Evolutionary conservation across 1,140 invertebrate species (phyloP).

Genomic region (Brachionus rotundiformis): DNA sequence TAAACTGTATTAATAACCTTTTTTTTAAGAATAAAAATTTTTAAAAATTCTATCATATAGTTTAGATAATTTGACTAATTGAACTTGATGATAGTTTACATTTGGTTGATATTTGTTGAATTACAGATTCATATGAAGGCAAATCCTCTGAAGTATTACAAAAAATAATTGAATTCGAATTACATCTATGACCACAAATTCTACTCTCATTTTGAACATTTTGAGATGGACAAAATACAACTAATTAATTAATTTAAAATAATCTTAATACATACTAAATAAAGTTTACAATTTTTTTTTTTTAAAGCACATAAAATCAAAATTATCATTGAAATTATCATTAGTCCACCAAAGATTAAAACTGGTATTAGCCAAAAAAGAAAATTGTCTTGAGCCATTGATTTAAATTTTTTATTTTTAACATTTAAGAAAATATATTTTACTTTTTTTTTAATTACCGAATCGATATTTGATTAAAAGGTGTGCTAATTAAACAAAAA

Average conservation of each 20-base stretch:
- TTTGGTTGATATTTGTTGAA: slow-evolving; percentile 62
- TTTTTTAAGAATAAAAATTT: background rate
- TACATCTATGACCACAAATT: background rate
- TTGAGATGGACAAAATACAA: background rate
- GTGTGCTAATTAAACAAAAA: background rate
- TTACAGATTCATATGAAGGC: background rate
- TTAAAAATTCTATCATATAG: too few relatives aligned
- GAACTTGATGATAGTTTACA: slow-evolving; percentile 24
- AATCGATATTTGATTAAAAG: background rate
- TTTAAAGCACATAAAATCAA: background rate
- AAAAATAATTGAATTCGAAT: background rate
- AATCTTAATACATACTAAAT: too few relatives aligned
- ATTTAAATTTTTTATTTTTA: background rate
- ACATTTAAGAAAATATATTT: too few relatives aligned
- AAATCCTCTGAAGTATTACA: background rate
- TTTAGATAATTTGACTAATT: too few relatives aligned
- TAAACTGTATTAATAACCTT: too few relatives aligned
- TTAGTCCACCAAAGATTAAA: background rate
- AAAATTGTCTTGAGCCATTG: background rate
- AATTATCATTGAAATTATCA: background rate
- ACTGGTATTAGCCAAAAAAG: background rate
- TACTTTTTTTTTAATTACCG: too few relatives aligned
- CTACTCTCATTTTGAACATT: background rate
- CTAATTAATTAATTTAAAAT: background rate
- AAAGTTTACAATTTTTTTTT: background rate